A percentile compares a stretch with the other conserved stretches of the same genome.
These are phyloP conservation scores for Odontamblyopus rebecca DNA, from an alignment of 2,797 vertebrate species.

Conservation along the genomic window DNA sequence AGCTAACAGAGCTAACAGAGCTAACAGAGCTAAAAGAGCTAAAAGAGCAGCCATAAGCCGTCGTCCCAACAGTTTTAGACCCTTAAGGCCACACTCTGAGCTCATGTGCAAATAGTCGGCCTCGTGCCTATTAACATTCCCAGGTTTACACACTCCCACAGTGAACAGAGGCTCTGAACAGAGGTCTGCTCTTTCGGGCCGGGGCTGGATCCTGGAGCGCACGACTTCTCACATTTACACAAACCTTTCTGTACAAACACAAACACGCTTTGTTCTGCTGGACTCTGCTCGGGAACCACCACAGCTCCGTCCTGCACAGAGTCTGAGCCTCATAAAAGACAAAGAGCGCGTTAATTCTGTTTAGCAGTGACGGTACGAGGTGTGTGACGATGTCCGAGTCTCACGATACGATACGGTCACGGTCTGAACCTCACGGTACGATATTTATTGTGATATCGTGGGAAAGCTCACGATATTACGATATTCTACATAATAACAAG, in stretches of 20 bases:
- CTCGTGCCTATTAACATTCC: not conserved
- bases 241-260: not conserved
- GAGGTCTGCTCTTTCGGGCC: too few species aligned
- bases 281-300: not conserved
- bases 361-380: too few species aligned
- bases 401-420: too few species aligned
- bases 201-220: not conserved
- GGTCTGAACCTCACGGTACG: too few species aligned
- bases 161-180: too few species aligned
- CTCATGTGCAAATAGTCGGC: not conserved
- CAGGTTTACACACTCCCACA: not conserved
- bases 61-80: not conserved
- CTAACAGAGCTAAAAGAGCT: not conserved
- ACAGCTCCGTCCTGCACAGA: too few species aligned
- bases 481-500: too few species aligned
- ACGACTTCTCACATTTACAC: not conserved
- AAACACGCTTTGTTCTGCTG: not conserved
- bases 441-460: too few species aligned
- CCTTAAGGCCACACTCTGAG: not conserved
- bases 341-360: too few species aligned
- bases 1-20: not conserved
- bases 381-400: too few species aligned
- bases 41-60: not conserved
- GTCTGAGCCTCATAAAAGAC: too few species aligned
- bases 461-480: too few species aligned